Base-by-base conservation (phyloP, 1,140 invertebrate species). In the Eueides isabella region DNA sequence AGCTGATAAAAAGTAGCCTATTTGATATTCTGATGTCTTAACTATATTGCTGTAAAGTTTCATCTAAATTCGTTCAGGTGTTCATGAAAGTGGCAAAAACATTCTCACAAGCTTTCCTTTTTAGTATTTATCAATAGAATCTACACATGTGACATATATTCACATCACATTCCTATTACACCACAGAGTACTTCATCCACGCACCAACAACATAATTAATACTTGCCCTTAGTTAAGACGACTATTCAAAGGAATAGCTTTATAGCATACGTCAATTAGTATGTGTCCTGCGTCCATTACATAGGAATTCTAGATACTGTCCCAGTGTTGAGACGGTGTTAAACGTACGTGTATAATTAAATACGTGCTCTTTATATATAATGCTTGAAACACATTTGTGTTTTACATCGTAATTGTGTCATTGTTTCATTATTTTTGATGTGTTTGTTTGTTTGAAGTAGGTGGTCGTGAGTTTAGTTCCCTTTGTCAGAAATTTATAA, bases 301-400 rank as follows among this genome's bases (percentile, higher is more conserved):
- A 55, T 55, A 55, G 48, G 48, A 55, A 55, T 55, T 23, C 48
- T 55, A 55, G 48, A 55, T 55, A 55, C 19, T 55, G 48, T 55
- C 48, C 6, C 9, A 23, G 23, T 55, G 48, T 23, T 55, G 26
- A 55, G 48, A 55, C 48, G 48, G 48, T 55, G 48, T 55, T 55
- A 26, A 23, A 7, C 48, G 48, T 55, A 55, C 48, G 48, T 55
- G 48, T 55, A 55, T 55, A 55, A 55, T 55, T 55, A 23, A 55
- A 55, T 55, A 55, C 48, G 48, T 55, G 48, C 19, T 23, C 48
- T 12, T 19, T 55, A 23, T 55, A 55, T 55, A 55, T 55, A 55
- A 55, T 44, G 19, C 16, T 38, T 38, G 35, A 38, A 38, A 38
- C 35, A 38, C 41, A 19, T 7, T 23, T 23, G 19, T 55, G 19